phyloP scores from a whole-genome alignment of 2,113 vertebrate genomes.

The Clarias macrocephalus region DNA sequence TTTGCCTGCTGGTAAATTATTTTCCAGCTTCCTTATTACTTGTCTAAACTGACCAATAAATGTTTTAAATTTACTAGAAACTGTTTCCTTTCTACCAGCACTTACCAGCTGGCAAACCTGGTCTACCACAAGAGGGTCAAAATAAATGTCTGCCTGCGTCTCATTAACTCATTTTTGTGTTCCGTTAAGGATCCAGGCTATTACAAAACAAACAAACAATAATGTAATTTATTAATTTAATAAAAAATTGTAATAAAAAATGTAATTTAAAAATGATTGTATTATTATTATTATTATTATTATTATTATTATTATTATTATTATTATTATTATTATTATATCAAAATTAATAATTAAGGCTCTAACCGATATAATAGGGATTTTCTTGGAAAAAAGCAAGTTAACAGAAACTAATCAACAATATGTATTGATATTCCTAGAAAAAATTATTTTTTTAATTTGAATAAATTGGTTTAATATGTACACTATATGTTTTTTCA shows the following conservation, averaged over 20 bases:
- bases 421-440: background rate
- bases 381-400: background rate
- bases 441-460: too few relatives aligned
- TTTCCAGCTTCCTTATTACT: background rate
- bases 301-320: too few relatives aligned
- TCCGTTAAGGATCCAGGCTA: background rate
- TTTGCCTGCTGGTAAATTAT: background rate
- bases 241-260: too few relatives aligned
- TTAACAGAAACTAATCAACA: background rate
- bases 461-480: background rate
- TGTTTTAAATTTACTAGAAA: background rate
- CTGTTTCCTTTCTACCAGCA: background rate
- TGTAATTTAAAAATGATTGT: too few relatives aligned
- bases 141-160: background rate
- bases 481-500: background rate
- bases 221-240: too few relatives aligned
- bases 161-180: background rate
- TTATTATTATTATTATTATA: background rate
- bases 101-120: background rate
- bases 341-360: background rate
- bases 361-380: background rate
- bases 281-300: too few relatives aligned
- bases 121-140: background rate
- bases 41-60: conserved; percentile 17
- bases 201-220: too few relatives aligned